Evolutionary conservation across 2,888 invertebrate species (phyloP).

Genomic region (Eristalis intricaria): DNA sequence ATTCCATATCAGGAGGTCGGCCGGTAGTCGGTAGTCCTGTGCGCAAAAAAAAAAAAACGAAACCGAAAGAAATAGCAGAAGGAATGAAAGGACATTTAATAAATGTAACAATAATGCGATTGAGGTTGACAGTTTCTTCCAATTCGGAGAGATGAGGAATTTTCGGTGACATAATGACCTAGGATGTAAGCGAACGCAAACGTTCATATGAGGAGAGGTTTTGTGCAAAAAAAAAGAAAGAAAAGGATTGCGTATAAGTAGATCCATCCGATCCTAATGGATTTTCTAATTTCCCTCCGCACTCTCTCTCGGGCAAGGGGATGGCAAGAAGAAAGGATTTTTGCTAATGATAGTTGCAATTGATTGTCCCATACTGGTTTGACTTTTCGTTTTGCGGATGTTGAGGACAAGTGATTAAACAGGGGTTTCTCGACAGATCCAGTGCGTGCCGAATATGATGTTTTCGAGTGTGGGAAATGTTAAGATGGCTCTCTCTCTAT

Average conservation of each 20-base stretch:
- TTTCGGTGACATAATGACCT: conserved; percentile 70
- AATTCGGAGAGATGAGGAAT: conserved; percentile 63
- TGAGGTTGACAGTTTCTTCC: conserved; percentile 69
- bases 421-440: conserved; percentile 17
- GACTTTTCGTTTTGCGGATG: not conserved
- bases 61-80: not conserved
- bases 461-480: not conserved
- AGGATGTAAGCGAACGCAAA: conserved; percentile 30
- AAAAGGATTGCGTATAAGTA: conserved; percentile 77
- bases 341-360: conserved; percentile 67
- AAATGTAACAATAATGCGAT: conserved; percentile 69
- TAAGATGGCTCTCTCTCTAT: too few relatives aligned
- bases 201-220: conserved; percentile 36
- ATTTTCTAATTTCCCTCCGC: conserved; percentile 53
- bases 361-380: conserved; percentile 32
- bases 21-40: conserved; percentile 17
- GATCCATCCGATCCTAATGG: conserved; percentile 47
- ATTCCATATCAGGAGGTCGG: conserved; percentile 79
- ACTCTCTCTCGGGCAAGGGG: not conserved
- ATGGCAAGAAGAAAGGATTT: conserved; percentile 38
- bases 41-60: conserved; percentile 31
- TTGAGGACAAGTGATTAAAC: conserved; percentile 38
- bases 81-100: conserved; percentile 63
- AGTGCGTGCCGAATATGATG: conserved; percentile 14
- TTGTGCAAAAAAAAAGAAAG: conserved; percentile 56